These are phyloP conservation scores for Dendroctonus valens DNA, from an alignment of 1,140 invertebrate genomes.

Conservation along the genomic window DNA sequence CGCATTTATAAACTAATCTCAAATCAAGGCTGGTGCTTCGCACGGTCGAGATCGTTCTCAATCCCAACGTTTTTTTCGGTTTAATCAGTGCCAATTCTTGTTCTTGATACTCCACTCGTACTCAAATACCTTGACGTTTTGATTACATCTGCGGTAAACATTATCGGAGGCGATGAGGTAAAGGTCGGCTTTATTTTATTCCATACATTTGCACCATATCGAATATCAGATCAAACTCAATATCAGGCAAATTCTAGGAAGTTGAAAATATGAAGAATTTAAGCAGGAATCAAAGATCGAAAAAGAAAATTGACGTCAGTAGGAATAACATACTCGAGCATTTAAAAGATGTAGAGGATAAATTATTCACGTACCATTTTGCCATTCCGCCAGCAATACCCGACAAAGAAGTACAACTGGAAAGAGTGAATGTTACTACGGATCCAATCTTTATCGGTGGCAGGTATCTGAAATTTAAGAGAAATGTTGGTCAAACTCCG, in stretches of 20 bases:
- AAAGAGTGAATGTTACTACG: conserved; percentile 54
- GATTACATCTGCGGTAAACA: no score
- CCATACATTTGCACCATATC: conserved; percentile 9
- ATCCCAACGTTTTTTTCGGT: no score
- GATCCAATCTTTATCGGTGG: conserved; percentile 63
- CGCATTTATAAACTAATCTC: no score
- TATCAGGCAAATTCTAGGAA: conserved; percentile 35
- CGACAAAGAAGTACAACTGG: conserved; percentile 46
- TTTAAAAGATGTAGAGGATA: conserved; percentile 53
- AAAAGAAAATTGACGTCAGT: conserved; percentile 34
- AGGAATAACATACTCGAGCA: conserved; percentile 49
- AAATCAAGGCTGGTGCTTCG: no score
- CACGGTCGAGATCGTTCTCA: no score
- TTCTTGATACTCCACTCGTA: no score
- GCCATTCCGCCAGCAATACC: conserved; percentile 53
- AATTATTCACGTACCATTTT: conserved; percentile 52
- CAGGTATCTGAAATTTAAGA: conserved; percentile 85
- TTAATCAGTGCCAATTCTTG: no score
- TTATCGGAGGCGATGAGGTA: no score
- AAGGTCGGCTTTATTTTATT: conserved; percentile 1
- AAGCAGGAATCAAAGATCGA: conserved; percentile 24
- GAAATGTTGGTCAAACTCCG: conserved; percentile 88
- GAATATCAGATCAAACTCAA: conserved; percentile 35
- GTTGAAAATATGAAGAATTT: conserved; percentile 29
- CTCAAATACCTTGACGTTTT: no score